Base-by-base conservation (phyloP, 2,113 vertebrate genomes). In the Cottus gobio region DNA sequence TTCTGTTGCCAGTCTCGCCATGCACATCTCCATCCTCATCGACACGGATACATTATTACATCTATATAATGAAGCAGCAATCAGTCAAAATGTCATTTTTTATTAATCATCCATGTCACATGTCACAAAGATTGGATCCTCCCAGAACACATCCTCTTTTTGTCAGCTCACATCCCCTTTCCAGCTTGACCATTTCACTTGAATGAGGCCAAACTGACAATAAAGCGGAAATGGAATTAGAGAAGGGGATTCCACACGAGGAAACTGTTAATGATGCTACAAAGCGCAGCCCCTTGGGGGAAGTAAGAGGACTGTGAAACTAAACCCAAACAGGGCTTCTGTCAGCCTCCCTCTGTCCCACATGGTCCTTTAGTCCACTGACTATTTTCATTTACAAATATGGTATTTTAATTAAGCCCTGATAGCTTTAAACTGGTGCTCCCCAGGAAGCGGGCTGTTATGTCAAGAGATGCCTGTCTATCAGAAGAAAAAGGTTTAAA, bases 121-220 rank as follows among this genome's bases (percentile, higher is more conserved):
- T 90, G 87, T 80, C 80, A 76, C 52, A 85, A 73, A 78, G 69
- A 61, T 37, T 62, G 82, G 75, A 84, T 88, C 70, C 84, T 90
- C 82, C 83, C 74, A 58, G 65, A 82, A 85, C 79, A 91, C 92
- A 93, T 95, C 93, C 94, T 89, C 89, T 92, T 94, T 93, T 80
- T 83, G 77, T 75, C 76, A 84, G 75, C 92, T 92, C 92, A 94
- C 89, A 91, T 94, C 94, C 92, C 88, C 91, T 93, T 95, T 94
- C 78, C 84, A 85, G 76, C 74, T 85, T 87, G 88, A 87, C 79
- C 85, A 75, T 84, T 81, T 70, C 88, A 60, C 81, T 82, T 86
- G 71, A 85, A 77, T 71, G 39, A 83, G 77, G 67, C 79, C 81
- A 66, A 80, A 85, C 79, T 80, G 83, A 81, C 72, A 56, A 56